A percentile compares a stretch with the other conserved stretches of the same genome.
These are phyloP conservation scores for Archilochus colubris DNA, from an alignment of 2,113 vertebrate genomes.

Conservation along the genomic window DNA sequence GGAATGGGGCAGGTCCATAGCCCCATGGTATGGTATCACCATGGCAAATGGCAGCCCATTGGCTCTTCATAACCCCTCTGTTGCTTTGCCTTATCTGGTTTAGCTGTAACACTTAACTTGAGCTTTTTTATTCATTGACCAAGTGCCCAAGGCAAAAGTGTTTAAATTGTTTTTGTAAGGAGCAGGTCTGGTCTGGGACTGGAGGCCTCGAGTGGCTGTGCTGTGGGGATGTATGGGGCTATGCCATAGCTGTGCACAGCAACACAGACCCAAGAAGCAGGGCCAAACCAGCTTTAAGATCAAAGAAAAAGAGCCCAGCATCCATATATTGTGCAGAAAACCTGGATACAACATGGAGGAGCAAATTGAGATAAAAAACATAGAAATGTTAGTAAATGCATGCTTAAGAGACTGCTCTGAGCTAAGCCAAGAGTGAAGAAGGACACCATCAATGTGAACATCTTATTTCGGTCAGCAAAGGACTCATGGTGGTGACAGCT, in stretches of 20 bases:
- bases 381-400: accelerated
- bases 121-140: neutral
- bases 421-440: neutral
- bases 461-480: neutral
- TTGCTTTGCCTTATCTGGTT: neutral
- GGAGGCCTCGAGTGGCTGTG: no score
- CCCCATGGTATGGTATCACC: accelerated
- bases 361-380: neutral
- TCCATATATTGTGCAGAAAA: accelerated
- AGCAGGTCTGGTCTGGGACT: neutral
- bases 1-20: neutral
- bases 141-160: neutral
- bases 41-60: accelerated
- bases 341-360: accelerated
- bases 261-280: neutral
- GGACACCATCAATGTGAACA: neutral
- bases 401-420: neutral
- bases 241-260: accelerated
- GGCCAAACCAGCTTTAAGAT: neutral
- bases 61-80: neutral
- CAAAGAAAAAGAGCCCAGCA: neutral
- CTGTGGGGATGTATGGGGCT: neutral
- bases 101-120: neutral
- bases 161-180: neutral
- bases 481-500: neutral